phyloP scores from a whole-genome alignment of 2,888 invertebrate genomes.

The Prenolepis imparis region DNA sequence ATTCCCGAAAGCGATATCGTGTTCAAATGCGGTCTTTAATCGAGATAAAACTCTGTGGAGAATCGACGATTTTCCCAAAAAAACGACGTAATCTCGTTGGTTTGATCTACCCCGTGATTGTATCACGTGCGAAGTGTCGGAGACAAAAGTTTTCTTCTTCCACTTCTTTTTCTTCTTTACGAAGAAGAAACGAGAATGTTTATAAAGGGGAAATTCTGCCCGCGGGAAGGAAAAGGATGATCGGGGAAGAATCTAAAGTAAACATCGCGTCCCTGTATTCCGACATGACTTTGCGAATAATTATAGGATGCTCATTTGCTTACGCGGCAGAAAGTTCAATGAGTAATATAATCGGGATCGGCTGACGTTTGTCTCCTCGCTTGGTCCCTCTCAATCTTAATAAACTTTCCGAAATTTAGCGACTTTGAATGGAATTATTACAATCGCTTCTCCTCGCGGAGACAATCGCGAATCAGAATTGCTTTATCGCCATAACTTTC shows the following conservation, averaged over 20 bases:
- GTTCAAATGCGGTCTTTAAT: slow-evolving; percentile 39
- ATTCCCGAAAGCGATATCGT: slow-evolving; percentile 18
- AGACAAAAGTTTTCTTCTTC: slow-evolving; percentile 61
- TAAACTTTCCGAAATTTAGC: slow-evolving; percentile 30
- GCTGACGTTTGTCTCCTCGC: background rate
- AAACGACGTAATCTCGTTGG: slow-evolving; percentile 46
- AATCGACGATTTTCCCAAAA: slow-evolving; percentile 33
- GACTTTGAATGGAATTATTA: slow-evolving; percentile 50
- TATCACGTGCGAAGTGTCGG: slow-evolving; percentile 49
- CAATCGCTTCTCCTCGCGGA: slow-evolving; percentile 10
- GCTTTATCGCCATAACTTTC: slow-evolving; percentile 4
- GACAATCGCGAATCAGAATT: background rate
- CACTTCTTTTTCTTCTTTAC: slow-evolving; percentile 45
- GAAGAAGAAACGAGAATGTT: slow-evolving; percentile 54
- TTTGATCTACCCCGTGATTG: slow-evolving; percentile 63
- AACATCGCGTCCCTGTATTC: slow-evolving; percentile 35
- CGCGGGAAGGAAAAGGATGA: background rate
- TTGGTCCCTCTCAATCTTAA: slow-evolving; percentile 39
- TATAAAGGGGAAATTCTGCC: slow-evolving; percentile 43
- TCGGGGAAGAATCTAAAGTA: slow-evolving; percentile 52
- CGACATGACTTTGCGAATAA: slow-evolving; percentile 23
- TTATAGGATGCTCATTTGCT: slow-evolving; percentile 26
- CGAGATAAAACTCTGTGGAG: slow-evolving; percentile 27
- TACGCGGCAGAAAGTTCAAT: slow-evolving; percentile 21
- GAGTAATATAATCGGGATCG: slow-evolving; percentile 36